These are phyloP conservation scores for Cheiracanthium punctorium DNA, from an alignment of 2,888 invertebrate species.

Conservation along the genomic window DNA sequence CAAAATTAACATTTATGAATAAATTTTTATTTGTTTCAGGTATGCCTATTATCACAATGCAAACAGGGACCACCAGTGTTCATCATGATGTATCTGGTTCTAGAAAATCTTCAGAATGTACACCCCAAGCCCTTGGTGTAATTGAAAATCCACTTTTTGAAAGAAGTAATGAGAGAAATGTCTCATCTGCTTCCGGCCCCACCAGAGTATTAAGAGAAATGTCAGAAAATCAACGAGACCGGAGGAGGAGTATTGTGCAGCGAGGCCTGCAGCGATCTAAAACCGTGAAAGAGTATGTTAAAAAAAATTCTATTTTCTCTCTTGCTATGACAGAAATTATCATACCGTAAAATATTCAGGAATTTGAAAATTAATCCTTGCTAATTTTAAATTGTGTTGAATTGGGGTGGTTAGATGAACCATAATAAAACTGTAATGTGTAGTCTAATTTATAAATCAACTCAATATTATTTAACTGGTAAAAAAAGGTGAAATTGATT, in stretches of 20 bases:
- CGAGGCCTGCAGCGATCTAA: slow-evolving; percentile 57
- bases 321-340: too few relatives aligned
- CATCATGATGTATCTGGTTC: slow-evolving; percentile 65
- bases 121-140: slow-evolving; percentile 64
- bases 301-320: too few relatives aligned
- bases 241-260: slow-evolving; percentile 58
- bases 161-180: slow-evolving; percentile 66
- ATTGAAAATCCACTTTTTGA: slow-evolving; percentile 69
- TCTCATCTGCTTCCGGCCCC: slow-evolving; percentile 51
- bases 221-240: slow-evolving; percentile 60
- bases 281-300: slow-evolving; percentile 63
- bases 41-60: slow-evolving; percentile 68
- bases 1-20: background rate
- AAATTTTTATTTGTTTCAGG: slow-evolving; percentile 16
- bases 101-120: slow-evolving; percentile 45
- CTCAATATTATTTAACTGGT: too few relatives aligned
- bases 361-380: too few relatives aligned
- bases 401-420: too few relatives aligned
- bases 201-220: slow-evolving; percentile 59
- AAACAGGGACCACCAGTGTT: slow-evolving; percentile 68
- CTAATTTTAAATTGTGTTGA: too few relatives aligned
- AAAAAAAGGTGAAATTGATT: too few relatives aligned
- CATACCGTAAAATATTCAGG: too few relatives aligned
- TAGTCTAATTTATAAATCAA: too few relatives aligned
- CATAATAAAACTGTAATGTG: too few relatives aligned